Conservation (phyloP, 2,113 vertebrate species). For the Misgurnus mizolepis region DNA sequence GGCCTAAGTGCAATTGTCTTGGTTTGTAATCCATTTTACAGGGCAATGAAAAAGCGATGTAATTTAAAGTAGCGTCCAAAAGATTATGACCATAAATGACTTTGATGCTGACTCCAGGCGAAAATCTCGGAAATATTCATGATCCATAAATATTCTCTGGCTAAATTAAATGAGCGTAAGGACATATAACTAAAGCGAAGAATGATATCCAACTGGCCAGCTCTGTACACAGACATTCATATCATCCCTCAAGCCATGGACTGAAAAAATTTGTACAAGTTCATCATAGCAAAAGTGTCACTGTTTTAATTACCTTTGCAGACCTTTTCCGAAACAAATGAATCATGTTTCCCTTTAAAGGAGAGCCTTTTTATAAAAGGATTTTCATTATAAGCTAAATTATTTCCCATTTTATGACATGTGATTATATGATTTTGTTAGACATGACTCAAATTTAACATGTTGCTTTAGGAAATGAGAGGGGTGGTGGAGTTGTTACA, state of each 20-base stretch:
- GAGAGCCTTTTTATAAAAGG: constrained; percentile 52
- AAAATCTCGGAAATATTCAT: constrained; percentile 30
- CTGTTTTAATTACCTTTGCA: constrained; percentile 59
- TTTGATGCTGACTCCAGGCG: constrained; percentile 30
- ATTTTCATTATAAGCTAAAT: constrained; percentile 57
- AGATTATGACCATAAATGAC: constrained; percentile 29
- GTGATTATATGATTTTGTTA: constrained; percentile 13
- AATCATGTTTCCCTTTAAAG: constrained; percentile 55
- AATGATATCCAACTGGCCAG: constrained; percentile 27
- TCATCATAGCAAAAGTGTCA: constrained; percentile 42
- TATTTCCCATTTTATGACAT: constrained; percentile 43
- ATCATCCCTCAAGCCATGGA: constrained; percentile 33
- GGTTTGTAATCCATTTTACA: constrained; percentile 13
- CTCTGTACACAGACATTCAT: neutral
- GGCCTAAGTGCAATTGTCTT: constrained; percentile 3
- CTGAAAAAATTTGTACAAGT: constrained; percentile 38
- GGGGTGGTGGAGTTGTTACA: neutral
- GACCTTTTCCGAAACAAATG: constrained; percentile 52
- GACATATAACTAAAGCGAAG: constrained; percentile 41
- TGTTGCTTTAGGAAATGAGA: neutral
- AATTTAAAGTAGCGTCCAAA: constrained; percentile 10
- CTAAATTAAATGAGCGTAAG: constrained; percentile 44
- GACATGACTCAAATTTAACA: constrained; percentile 33
- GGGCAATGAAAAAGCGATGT: constrained; percentile 10
- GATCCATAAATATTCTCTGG: constrained; percentile 38